Evolutionary conservation across 2,797 vertebrate genomes (phyloP), one percentile per base, ranked within the genome.

Genomic region (Pangasius krempfi): DNA sequence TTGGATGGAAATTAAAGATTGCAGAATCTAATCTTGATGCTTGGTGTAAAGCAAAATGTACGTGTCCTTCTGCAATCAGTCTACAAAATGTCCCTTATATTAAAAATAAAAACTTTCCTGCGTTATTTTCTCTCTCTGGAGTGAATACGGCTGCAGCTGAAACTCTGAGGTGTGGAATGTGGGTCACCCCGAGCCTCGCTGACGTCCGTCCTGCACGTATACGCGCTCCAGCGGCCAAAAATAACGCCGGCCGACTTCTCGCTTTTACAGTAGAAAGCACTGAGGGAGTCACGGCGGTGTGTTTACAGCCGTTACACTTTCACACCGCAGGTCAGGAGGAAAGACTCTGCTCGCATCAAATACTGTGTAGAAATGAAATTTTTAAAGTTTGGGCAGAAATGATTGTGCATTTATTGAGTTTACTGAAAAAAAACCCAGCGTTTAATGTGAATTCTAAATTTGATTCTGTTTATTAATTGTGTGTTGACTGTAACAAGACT

Each of bases 91-190:
- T 25, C 9, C 4, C 33, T 40, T 47, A 30, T 50, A 72, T 40
- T 5, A 50, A 76, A 6, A 25, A 1, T 25, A 14, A 73, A 47
- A 75, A 60, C 54, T 79, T 78, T 83, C 52, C 58, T 54, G 62
- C 62, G 27, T 64, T 47, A 75, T 80, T 47, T 86, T 79, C 30
- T 85, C 44, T 58, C 22, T 52, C 9, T 2, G 66, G 80, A 88
- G 22, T 64, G n/a, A 68, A 70, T 68, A 30, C 44, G 12, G 44
- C 72, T 89, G 58, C 52, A 1, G 54, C 25, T 50, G n/a, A 89
- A 89, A 22, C 87, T 89, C 82, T 16, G 52, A 79, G 89, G 78
- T 72, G 72, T 58, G 86, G 60, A 89, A 92, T 91, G 78, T 88
- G 90, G 90, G 91, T 90, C 91, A 89, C n/a, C 75, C 73, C 75